phyloP scores from a whole-genome alignment of 2,113 vertebrate species.

The Pipra filicauda region DNA sequence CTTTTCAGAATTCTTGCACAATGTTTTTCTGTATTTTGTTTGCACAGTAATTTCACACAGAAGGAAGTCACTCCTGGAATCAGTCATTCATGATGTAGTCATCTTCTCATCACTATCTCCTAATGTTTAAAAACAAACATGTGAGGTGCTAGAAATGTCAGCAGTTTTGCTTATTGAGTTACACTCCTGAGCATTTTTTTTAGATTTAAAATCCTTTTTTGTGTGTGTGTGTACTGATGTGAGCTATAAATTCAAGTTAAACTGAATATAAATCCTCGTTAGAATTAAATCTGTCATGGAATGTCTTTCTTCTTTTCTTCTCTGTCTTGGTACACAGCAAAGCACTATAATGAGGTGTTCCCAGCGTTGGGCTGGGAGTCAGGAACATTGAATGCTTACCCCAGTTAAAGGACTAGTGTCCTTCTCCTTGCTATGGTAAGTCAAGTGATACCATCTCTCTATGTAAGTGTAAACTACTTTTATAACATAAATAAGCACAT shows the following conservation, averaged over 20 bases:
- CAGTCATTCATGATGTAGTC: background rate
- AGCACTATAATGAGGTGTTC: background rate
- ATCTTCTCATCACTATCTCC: background rate
- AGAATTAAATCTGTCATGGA: background rate
- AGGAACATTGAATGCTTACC: background rate
- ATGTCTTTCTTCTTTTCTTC: background rate
- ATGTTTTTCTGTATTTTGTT: background rate
- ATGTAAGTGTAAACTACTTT: background rate
- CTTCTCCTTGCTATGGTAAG: background rate
- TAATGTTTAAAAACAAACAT: background rate
- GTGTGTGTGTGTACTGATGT: background rate
- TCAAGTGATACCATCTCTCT: background rate
- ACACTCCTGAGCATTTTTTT: background rate
- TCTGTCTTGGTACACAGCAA: background rate
- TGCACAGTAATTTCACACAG: background rate
- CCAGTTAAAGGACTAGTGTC: background rate
- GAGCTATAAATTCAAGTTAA: background rate
- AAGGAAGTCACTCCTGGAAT: background rate
- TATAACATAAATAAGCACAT: background rate
- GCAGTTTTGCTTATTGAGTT: background rate
- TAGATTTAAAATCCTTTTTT: background rate
- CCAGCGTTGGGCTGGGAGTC: background rate
- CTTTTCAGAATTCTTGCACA: background rate
- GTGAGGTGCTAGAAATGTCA: background rate
- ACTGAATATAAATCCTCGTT: background rate